Evolutionary conservation across 2,888 invertebrate genomes (phyloP).

Genomic region (Rhyacophila evoluta): DNA sequence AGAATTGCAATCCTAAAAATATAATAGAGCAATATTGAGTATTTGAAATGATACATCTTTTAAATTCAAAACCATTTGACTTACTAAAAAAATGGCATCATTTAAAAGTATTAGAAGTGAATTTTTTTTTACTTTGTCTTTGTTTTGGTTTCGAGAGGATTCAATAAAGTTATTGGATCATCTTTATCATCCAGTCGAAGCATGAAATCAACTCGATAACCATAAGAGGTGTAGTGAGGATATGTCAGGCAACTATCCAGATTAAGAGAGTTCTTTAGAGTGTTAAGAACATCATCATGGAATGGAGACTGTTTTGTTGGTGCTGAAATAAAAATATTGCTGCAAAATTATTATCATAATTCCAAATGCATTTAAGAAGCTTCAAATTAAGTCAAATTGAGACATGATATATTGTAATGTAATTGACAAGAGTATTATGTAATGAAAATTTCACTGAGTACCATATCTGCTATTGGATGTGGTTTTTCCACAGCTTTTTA

Average conservation of each 20-base stretch:
- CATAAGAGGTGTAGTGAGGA: conserved; percentile 47
- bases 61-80: too few species aligned
- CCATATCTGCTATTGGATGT: too few species aligned
- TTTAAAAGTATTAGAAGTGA: too few species aligned
- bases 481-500: too few species aligned
- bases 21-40: too few species aligned
- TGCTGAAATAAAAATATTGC: conserved; percentile 37
- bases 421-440: too few species aligned
- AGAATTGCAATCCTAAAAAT: conserved; percentile 51
- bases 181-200: conserved; percentile 39
- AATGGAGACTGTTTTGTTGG: conserved; percentile 34
- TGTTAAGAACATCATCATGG: conserved; percentile 46
- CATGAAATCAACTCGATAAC: conserved; percentile 51
- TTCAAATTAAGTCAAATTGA: too few species aligned
- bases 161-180: conserved; percentile 1
- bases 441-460: too few species aligned
- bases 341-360: not conserved
- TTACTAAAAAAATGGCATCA: too few species aligned
- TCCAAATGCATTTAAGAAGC: not conserved
- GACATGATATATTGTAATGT: too few species aligned
- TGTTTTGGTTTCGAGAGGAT: not conserved
- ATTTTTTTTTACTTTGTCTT: conserved; percentile 37
- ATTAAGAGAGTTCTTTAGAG: conserved; percentile 28
- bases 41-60: too few species aligned
- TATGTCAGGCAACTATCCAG: conserved; percentile 23